Evolutionary conservation across 2,113 vertebrate genomes (phyloP).

Genomic region (Melozone crissalis): DNA sequence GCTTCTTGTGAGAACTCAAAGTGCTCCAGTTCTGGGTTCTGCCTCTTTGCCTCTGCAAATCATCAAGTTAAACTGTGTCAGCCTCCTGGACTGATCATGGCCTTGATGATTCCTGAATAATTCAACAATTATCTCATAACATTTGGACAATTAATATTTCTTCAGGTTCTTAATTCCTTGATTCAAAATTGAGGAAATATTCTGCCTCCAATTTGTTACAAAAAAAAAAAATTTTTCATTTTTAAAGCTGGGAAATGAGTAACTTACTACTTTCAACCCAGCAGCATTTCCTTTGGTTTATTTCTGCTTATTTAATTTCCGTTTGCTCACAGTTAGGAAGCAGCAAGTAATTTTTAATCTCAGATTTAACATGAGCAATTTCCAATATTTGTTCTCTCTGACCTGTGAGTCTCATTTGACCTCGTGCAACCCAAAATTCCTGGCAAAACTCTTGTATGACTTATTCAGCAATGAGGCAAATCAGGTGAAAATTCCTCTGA

Average conservation of each 20-base stretch:
- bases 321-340: not conserved
- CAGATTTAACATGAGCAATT: not conserved
- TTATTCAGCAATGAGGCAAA: not conserved
- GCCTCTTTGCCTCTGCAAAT: not conserved
- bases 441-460: not conserved
- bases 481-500: not conserved
- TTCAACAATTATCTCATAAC: not conserved
- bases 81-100: too few relatives aligned
- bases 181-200: not conserved
- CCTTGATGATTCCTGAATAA: not conserved
- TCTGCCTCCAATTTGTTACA: not conserved
- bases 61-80: not conserved
- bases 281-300: not conserved
- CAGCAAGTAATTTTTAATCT: not conserved
- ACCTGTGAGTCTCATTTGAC: not conserved
- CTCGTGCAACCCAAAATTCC: not conserved
- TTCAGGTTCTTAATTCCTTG: not conserved
- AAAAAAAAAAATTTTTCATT: not conserved
- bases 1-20: not conserved
- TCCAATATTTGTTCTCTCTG: not conserved
- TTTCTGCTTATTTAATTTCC: conserved; percentile 31
- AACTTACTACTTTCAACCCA: not conserved
- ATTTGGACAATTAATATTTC: not conserved
- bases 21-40: not conserved
- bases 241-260: not conserved